Conservation (phyloP, 2,888 invertebrate species). For the Boloria euphrosyne region DNA sequence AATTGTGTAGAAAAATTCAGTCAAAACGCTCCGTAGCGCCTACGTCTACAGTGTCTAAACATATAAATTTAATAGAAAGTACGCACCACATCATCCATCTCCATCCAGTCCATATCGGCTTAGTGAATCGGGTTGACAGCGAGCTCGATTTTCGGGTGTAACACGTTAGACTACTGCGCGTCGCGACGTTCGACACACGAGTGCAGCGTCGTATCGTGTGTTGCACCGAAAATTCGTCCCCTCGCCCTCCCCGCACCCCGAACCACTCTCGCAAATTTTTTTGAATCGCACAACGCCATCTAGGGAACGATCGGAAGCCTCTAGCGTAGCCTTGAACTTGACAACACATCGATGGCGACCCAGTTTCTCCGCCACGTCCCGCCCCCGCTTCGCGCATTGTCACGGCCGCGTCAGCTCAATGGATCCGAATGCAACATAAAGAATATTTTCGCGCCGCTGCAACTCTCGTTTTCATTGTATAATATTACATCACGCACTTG, state of each 20-base stretch:
- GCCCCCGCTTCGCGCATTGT: conserved; percentile 65
- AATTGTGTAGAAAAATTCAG: conserved; percentile 47
- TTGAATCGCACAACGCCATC: conserved; percentile 76
- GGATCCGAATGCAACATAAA: conserved; percentile 62
- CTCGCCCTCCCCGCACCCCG: conserved; percentile 67
- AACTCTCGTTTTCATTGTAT: conserved; percentile 72
- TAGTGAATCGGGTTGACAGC: conserved; percentile 64
- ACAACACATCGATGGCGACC: conserved; percentile 74
- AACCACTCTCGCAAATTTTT: conserved; percentile 68
- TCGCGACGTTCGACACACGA: conserved; percentile 78
- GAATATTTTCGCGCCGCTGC: conserved; percentile 60
- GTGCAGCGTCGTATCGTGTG: conserved; percentile 76
- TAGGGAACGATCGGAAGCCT: conserved; percentile 65
- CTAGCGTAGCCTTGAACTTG: conserved; percentile 79
- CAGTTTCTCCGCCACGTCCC: conserved; percentile 67
- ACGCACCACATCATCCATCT: conserved; percentile 80
- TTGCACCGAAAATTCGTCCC: conserved; percentile 80
- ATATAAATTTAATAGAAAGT: conserved; percentile 46
- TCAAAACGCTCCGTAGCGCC: conserved; percentile 14
- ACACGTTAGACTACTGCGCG: conserved; percentile 74
- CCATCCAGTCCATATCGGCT: conserved; percentile 79
- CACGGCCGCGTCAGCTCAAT: conserved; percentile 71
- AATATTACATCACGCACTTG: conserved; percentile 60
- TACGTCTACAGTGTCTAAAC: conserved; percentile 1
- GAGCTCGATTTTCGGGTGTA: conserved; percentile 63